These are phyloP conservation scores for Plagiodera versicolora DNA, from an alignment of 2,888 invertebrate genomes.

Conservation along the genomic window DNA sequence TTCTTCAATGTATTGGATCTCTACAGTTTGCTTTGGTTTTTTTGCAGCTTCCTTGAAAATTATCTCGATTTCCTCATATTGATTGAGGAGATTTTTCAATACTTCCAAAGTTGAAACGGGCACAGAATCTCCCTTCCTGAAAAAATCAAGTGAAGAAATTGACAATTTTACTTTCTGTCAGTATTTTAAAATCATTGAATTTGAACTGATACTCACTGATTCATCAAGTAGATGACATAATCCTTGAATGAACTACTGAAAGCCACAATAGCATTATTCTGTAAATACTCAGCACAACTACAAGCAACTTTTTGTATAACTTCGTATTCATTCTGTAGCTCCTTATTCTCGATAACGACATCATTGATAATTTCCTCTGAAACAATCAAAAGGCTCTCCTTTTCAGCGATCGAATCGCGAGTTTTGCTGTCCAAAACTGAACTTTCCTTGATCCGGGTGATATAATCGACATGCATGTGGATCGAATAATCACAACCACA, in stretches of 20 bases:
- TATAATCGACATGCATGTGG: conserved; percentile 43
- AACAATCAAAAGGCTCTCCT: conserved; percentile 21
- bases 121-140: conserved; percentile 6
- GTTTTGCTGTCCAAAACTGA: conserved; percentile 2
- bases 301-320: conserved; percentile 40
- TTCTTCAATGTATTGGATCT: conserved; percentile 32
- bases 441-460: conserved; percentile 7
- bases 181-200: too few relatives aligned
- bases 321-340: conserved; percentile 39
- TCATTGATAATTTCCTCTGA: conserved; percentile 36
- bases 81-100: conserved; percentile 33
- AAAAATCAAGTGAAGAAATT: background rate
- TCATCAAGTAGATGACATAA: conserved; percentile 46
- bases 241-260: conserved; percentile 45
- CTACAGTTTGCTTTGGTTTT: conserved; percentile 9
- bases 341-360: conserved; percentile 32
- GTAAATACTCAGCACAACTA: conserved; percentile 46
- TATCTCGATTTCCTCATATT: conserved; percentile 39
- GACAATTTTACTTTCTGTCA: too few relatives aligned
- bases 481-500: conserved; percentile 44
- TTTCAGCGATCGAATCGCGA: conserved; percentile 1
- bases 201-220: conserved; percentile 40
- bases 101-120: conserved; percentile 28
- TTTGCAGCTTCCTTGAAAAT: conserved; percentile 33
- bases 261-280: conserved; percentile 44